Conservation (phyloP, 1,140 invertebrate genomes). For the Tachypleus tridentatus region DNA sequence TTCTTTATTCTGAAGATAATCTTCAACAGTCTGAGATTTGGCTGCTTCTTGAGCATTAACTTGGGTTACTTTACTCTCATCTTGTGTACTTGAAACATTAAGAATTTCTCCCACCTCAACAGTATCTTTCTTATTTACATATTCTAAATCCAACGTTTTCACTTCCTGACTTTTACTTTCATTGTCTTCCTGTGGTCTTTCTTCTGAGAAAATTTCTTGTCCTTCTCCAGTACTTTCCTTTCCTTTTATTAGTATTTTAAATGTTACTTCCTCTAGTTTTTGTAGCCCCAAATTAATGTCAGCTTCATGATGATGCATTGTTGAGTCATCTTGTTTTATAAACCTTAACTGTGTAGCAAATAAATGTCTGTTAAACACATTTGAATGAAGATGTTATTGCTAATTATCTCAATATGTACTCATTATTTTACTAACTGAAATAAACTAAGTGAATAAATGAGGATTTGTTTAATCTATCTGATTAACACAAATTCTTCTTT, state of each 20-base stretch:
- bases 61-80: too few species aligned
- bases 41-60: too few species aligned
- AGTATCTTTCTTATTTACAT: background rate
- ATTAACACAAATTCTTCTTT: too few species aligned
- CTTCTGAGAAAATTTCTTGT: too few species aligned
- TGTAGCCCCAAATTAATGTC: conserved; percentile 7
- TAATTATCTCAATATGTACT: too few species aligned
- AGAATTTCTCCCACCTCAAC: too few species aligned
- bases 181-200: background rate
- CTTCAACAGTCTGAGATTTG: conserved; percentile 12
- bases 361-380: too few species aligned
- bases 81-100: too few species aligned
- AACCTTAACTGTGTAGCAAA: conserved; percentile 9
- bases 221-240: background rate
- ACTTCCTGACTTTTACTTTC: background rate
- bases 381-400: too few species aligned
- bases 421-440: too few species aligned
- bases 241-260: background rate
- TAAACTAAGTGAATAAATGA: too few species aligned
- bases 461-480: too few species aligned
- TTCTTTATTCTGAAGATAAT: conserved; percentile 8
- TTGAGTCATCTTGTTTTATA: conserved; percentile 7
- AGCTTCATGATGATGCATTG: conserved; percentile 2
- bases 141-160: background rate
- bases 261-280: conserved; percentile 1